Base-by-base conservation (phyloP, 2,797 vertebrate genomes). In the Anguilla pacifica region DNA sequence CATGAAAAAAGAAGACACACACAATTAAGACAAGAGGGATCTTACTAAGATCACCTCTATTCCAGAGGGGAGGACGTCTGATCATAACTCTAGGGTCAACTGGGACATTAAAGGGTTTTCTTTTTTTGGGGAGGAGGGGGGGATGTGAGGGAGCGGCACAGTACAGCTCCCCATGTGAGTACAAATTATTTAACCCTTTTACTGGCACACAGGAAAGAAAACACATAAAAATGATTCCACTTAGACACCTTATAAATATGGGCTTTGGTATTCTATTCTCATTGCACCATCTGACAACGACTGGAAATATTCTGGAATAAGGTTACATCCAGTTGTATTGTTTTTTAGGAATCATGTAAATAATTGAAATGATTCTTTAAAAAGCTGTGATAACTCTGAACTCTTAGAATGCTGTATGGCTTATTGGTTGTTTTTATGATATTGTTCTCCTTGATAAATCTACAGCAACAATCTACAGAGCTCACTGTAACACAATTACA, bases 1-100 rank as follows among this genome's bases (percentile, higher is more conserved):
- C 79, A 81, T 35, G 87, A 51, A 61, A 84, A 31, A 9, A 67
- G 31, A 72, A 22, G n/a, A 72, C 25, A 43, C 19, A 87, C 83
- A 79, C 82, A 86, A 88, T 86, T 83, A 31, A 61, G 82, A 87
- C 81, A 86, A 28, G 46, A 22, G 86, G 81, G 81, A 67, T 5
- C 0, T 51, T 19, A 55, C 39, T 31, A 82, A 83, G 51, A 85
- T 79, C 81, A 39, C 74, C 84, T 89, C 72, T 86, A 86, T 77
- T 72, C 81, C 55, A 84, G 25, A 43, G 74, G 85, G 28, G 49
- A 89, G 55, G 70, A 57, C 22, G 85, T 28, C 81, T 84, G 87
- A 59, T 89, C 57, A 86, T 61, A 89, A 72, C 2, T 0, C 46
- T 82, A 55, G 85, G 84, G 86, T 53, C 15, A 57, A 25, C 70